A percentile compares a stretch with the other conserved stretches of the same genome.
Conservation (phyloP, 2,113 vertebrate species). For the Mesembrinibis cayennensis region DNA sequence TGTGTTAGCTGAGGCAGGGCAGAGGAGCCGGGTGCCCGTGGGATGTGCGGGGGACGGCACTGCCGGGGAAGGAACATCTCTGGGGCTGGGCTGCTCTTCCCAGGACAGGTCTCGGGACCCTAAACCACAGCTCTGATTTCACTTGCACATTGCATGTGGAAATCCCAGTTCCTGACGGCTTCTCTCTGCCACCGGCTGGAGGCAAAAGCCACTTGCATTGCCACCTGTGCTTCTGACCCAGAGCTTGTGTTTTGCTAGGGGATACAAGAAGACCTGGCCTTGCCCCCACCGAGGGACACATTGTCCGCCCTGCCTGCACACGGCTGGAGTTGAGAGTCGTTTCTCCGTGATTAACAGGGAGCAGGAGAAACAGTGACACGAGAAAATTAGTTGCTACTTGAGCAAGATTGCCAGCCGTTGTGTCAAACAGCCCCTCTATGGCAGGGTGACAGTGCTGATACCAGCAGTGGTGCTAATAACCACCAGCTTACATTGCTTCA, state of each 20-base stretch:
- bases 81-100: not conserved
- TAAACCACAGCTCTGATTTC: not conserved
- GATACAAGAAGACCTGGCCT: not conserved
- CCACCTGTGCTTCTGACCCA: too few relatives aligned
- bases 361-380: not conserved
- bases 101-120: not conserved
- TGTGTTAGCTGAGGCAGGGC: not conserved
- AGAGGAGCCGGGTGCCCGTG: accelerated
- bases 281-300: accelerated
- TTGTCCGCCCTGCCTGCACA: not conserved
- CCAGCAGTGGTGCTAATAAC: not conserved
- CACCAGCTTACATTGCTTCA: accelerated
- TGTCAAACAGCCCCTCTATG: not conserved
- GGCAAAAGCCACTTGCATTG: accelerated
- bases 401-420: not conserved
- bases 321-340: not conserved
- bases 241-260: not conserved
- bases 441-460: not conserved
- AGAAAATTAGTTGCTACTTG: not conserved
- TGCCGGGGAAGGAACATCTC: accelerated
- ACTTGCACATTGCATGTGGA: accelerated
- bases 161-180: accelerated
- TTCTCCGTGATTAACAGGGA: not conserved
- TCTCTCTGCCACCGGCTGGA: not conserved
- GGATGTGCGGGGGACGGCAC: accelerated